Percentiles rank a stretch among this genome's conserved stretches.
Conservation (phyloP, 1,140 invertebrate species). For the Cydia amplana region DNA sequence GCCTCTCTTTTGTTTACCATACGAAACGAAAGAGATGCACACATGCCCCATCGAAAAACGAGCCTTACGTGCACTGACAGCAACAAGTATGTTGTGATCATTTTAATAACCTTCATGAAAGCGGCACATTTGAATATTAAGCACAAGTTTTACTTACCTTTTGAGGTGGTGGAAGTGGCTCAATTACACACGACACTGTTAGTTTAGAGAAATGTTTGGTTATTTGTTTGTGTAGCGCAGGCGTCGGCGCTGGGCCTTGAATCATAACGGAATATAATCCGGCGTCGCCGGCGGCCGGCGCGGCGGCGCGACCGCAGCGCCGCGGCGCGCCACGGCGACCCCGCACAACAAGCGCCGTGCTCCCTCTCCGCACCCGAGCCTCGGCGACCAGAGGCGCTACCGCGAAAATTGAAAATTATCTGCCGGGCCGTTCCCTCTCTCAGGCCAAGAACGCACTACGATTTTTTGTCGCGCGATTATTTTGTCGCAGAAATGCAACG, state of each 20-base stretch:
- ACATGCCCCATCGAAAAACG: not conserved
- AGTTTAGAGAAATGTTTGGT: slow-evolving; percentile 17
- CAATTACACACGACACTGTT: slow-evolving; percentile 15
- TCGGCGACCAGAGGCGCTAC: not conserved
- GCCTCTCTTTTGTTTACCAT: not conserved
- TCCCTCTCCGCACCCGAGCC: slow-evolving; percentile 34
- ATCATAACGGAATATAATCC: slow-evolving; percentile 35
- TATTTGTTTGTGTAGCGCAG: slow-evolving; percentile 37
- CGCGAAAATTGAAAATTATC: not conserved
- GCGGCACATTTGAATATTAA: not conserved
- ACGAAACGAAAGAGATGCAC: not conserved
- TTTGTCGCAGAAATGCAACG: no score
- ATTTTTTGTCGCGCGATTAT: no score
- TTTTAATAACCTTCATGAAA: not conserved
- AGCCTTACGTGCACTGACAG: not conserved
- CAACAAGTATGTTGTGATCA: not conserved
- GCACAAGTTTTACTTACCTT: slow-evolving; percentile 1
- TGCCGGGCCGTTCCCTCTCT: no score
- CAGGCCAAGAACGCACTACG: no score
- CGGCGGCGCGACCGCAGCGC: slow-evolving; percentile 57
- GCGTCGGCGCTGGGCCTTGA: slow-evolving; percentile 56
- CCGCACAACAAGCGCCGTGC: slow-evolving; percentile 41
- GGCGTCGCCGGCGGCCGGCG: slow-evolving; percentile 36
- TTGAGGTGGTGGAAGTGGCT: not conserved
- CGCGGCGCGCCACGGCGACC: slow-evolving; percentile 65